Conservation (phyloP, 2,113 vertebrate species). For the Caranx melampygus region DNA sequence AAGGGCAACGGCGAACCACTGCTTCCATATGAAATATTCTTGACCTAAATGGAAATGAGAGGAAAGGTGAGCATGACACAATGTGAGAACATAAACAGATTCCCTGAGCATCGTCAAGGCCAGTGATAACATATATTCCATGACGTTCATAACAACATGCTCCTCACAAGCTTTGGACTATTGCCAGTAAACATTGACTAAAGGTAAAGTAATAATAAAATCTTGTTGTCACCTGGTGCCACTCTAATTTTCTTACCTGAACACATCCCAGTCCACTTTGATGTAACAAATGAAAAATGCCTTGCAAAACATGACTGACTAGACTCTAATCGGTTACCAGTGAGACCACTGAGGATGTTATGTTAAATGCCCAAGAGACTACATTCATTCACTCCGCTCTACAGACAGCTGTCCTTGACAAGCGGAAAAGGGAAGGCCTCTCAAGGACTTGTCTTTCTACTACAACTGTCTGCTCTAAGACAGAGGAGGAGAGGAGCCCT, state of each 20-base stretch:
- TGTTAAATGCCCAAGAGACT: conserved; percentile 1
- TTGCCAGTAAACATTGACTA: not conserved
- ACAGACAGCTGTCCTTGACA: conserved; percentile 72
- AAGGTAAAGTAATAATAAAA: not conserved
- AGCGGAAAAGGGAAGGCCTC: conserved; percentile 37
- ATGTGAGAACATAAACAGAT: not conserved
- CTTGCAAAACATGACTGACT: conserved; percentile 59
- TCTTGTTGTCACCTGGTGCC: not conserved
- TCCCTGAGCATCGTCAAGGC: not conserved
- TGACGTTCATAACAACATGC: not conserved
- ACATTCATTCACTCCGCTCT: conserved; percentile 21
- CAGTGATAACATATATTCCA: not conserved
- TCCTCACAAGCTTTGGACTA: not conserved
- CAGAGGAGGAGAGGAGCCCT: conserved; percentile 33
- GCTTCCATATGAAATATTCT: conserved; percentile 84
- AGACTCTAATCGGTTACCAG: not conserved
- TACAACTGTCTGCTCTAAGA: not conserved
- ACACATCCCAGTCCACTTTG: conserved; percentile 56
- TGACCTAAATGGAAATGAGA: conserved; percentile 13
- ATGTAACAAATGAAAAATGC: conserved; percentile 43
- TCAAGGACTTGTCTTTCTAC: conserved; percentile 31
- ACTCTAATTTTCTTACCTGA: conserved; percentile 53
- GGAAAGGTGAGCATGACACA: not conserved
- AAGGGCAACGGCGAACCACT: conserved; percentile 89
- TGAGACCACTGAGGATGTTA: conserved; percentile 25